phyloP scores from a whole-genome alignment of 2,797 vertebrate species.

The Myripristis jacobus region DNA sequence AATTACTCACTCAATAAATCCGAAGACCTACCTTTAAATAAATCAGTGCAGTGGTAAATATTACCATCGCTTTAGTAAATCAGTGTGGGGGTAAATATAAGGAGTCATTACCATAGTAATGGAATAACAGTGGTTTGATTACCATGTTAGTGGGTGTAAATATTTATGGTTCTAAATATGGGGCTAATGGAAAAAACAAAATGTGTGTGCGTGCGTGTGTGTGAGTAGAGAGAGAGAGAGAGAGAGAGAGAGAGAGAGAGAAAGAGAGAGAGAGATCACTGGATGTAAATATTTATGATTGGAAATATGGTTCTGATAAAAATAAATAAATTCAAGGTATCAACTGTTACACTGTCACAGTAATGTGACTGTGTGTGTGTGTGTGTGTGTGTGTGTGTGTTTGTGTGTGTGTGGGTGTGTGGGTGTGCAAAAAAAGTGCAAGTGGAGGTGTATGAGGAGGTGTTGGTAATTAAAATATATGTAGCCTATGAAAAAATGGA shows the following conservation, averaged over 20 bases:
- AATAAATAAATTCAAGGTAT: not conserved
- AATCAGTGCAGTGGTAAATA: constrained; percentile 44
- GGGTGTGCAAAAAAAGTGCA: constrained; percentile 4
- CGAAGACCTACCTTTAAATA: constrained; percentile 36
- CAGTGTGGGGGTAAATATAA: constrained; percentile 59
- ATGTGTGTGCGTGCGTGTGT: constrained; percentile 17
- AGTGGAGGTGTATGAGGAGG: not conserved
- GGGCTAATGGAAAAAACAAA: constrained; percentile 2
- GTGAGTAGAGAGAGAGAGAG: not conserved
- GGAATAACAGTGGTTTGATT: constrained; percentile 62
- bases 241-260: not conserved
- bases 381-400: not conserved
- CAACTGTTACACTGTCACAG: not conserved
- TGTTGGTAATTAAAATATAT: constrained; percentile 6
- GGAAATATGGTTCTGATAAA: constrained; percentile 21
- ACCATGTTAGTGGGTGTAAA: constrained; percentile 63
- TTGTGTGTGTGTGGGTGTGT: constrained; percentile 1
- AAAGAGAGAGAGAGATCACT: constrained; percentile 6
- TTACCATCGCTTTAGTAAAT: constrained; percentile 59
- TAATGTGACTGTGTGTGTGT: constrained; percentile 2
- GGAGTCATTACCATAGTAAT: constrained; percentile 75
- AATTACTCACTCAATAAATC: constrained; percentile 23
- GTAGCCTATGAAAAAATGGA: too few relatives aligned
- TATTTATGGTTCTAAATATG: constrained; percentile 70
- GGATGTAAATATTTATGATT: constrained; percentile 50